Percentiles rank a stretch among this genome's conserved stretches.
Evolutionary conservation across 1,140 invertebrate genomes (phyloP).

Genomic region (Bombus turneri): DNA sequence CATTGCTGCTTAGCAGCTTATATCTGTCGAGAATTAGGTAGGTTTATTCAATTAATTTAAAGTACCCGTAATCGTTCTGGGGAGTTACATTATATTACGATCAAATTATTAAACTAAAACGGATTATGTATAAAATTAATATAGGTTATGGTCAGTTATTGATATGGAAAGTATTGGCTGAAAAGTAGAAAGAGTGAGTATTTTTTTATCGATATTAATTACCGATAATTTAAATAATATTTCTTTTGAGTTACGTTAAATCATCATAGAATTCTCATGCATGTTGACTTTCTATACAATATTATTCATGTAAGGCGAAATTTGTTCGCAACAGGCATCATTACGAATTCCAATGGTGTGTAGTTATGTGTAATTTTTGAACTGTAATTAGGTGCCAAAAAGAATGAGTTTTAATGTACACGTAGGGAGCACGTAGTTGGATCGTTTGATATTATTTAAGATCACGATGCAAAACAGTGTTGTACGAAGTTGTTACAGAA

Average conservation of each 20-base stretch:
- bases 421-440: conserved; percentile 3
- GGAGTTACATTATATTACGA: neutral
- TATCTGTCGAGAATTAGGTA: neutral
- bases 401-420: conserved; percentile 3
- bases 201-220: neutral
- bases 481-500: neutral
- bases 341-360: neutral
- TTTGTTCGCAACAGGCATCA: neutral
- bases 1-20: neutral
- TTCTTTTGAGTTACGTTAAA: neutral
- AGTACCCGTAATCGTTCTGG: neutral
- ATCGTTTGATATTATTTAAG: neutral
- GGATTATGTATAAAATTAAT: neutral
- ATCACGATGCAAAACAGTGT: neutral
- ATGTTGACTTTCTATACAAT: conserved; percentile 32
- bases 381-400: neutral
- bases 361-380: conserved; percentile 9
- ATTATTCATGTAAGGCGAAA: neutral
- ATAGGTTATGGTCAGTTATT: neutral
- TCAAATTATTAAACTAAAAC: neutral
- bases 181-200: neutral
- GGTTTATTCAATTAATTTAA: neutral
- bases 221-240: neutral
- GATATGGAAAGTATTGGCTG: neutral
- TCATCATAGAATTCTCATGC: conserved; percentile 10